These are phyloP conservation scores for honey bee (Apis mellifera) DNA, from an alignment of 1,140 invertebrate species.

Conservation along the genomic window DNA sequence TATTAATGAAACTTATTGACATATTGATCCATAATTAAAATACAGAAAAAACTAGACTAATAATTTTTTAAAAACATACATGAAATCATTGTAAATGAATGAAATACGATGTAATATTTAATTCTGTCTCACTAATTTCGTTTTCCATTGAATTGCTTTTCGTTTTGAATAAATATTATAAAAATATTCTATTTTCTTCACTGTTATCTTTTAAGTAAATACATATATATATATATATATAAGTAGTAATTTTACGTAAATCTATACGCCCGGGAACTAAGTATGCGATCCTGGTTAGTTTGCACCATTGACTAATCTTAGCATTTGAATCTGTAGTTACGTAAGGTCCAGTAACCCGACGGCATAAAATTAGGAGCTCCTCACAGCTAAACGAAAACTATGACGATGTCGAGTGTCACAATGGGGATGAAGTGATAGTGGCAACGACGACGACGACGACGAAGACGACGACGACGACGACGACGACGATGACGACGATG, in stretches of 20 bases:
- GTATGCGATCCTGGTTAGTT: slow-evolving; percentile 47
- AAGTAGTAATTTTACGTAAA: not conserved
- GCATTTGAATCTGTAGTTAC: slow-evolving; percentile 67
- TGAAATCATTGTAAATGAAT: not conserved
- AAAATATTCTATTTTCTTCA: not conserved
- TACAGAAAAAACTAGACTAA: not conserved
- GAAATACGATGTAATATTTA: not conserved
- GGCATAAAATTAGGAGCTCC: slow-evolving; percentile 74
- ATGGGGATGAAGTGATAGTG: not conserved
- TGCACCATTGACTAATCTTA: slow-evolving; percentile 59
- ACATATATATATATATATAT: not conserved
- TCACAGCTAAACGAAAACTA: slow-evolving; percentile 56
- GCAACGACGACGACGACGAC: not conserved
- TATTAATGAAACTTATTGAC: not conserved
- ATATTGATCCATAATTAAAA: not conserved
- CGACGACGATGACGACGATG: not conserved
- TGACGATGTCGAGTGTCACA: slow-evolving; percentile 14
- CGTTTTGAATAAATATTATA: not conserved
- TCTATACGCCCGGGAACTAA: slow-evolving; percentile 30
- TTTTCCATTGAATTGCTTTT: not conserved
- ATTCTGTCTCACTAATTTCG: not conserved
- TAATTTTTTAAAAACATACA: not conserved
- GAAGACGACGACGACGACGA: not conserved
- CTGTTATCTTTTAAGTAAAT: not conserved
- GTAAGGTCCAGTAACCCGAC: slow-evolving; percentile 77